Base-by-base conservation (phyloP, 2,888 invertebrate genomes). In the Sinotaia quadrata region DNA sequence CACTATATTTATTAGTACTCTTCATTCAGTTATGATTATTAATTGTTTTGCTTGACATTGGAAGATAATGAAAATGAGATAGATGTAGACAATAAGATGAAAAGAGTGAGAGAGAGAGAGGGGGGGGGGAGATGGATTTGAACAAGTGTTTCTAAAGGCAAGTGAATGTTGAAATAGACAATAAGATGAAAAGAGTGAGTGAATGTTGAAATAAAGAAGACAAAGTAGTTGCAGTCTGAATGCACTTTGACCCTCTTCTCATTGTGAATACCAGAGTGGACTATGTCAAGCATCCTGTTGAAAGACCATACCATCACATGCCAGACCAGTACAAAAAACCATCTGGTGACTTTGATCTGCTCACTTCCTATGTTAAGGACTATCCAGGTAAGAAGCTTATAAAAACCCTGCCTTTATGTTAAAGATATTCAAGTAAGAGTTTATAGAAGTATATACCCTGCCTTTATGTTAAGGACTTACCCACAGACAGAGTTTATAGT, bases 331-430 rank as follows among this genome's bases (percentile, higher is more conserved):
- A 87, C 74, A 74, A 74, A 31, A 75, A 71, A 57, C 87, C 87
- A 7, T 77, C 81, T 41, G 88, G 87, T 5, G 75, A 83, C 4
- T 79, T 87, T 65, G 87, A 86, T 27, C 76, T 68, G 15, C 65
- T 79, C 67, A 87, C 87, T 10, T 87, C 83, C 36, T 87, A 88
- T 75, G 82, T 79, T 34, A 82, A 83, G 68, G 87, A 87, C 49
- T 88, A 80, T 71, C 83, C 84, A 59, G 80, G 87, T 87, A 78
- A 65, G 76, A 56, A 4, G 8, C 24, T 47, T 21, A 1, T 1
- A 21, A 24, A 21, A 2, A 3, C 2, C 18, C 41, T 41, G 31
- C 27, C 47, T 67, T 33, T 47, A 33, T 58, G 27, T 18, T 4
- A 49, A 49, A n/a, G 29, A 44, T n/a, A 47, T n/a, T n/a, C n/a